Base-by-base conservation (phyloP, 2,888 invertebrate species). In the Eucriotettix oculatus region DNA sequence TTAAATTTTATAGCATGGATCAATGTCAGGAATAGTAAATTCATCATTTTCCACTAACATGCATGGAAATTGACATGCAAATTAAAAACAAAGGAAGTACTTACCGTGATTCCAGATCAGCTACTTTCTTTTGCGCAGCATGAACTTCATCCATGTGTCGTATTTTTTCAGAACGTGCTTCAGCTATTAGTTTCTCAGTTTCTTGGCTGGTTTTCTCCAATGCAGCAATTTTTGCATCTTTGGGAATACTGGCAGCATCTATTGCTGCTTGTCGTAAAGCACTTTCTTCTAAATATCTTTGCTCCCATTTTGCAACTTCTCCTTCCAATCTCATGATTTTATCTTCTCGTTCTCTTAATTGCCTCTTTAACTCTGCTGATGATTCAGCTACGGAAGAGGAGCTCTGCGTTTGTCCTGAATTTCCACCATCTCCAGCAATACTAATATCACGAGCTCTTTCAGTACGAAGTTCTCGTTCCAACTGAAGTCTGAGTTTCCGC, bases 61-160 rank as follows among this genome's bases (percentile, higher is more conserved):
- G 29, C 29, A 29, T 29, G 29, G 29, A 29, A 29, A 29, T 29
- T 29, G 29, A 29, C 29, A 29, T 29, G 2, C 29, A 29, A 29
- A 29, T 29, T 29, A 29, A 29, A 7, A 29, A 29, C 29, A 29
- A 29, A 29, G 2, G 2, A 29, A 5, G 9, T 48, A 5, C 70
- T 67, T 74, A 89, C 88, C 85, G 86, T 70, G 88, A 83, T 74
- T 92, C 91, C 17, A 90, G 76, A 71, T 91, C 91, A 1, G 90
- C 86, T n/a, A 87, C 80, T 71, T 86, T 87, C 71, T 88, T 87
- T 73, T 90, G 88, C 10, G 90, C 87, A 11, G 85, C 84, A 70
- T 91, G 90, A 41, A 90, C 81, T 70, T 91, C 90, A 71, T 91
- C 91, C 87, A 92, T 88, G 70, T 91, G 90, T 57, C 87, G 81